Evolutionary conservation across 2,113 vertebrate genomes (phyloP).

Genomic region (Micronisus gabar): DNA sequence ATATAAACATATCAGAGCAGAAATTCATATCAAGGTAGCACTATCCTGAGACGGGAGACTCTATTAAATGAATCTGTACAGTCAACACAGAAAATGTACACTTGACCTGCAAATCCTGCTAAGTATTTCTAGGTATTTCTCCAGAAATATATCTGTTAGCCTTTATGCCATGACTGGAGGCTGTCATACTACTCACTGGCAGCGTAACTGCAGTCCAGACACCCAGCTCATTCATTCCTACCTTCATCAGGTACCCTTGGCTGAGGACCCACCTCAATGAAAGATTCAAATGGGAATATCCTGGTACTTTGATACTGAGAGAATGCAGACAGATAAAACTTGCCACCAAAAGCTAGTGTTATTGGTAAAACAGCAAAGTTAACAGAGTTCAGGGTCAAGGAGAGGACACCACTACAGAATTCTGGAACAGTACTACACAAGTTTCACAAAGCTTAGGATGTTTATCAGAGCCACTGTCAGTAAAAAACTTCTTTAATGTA

Average conservation of each 20-base stretch:
- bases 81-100: neutral
- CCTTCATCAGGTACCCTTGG: neutral
- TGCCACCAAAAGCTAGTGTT: neutral
- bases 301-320: neutral
- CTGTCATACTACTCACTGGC: neutral
- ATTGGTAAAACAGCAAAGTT: neutral
- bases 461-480: neutral
- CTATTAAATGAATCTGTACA: neutral
- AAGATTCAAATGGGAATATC: neutral
- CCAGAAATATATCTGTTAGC: neutral
- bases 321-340: neutral
- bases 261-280: neutral
- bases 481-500: neutral
- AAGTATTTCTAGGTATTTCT: neutral
- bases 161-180: neutral
- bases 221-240: neutral
- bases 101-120: neutral
- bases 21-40: neutral
- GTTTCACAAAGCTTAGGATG: neutral
- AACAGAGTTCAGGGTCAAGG: neutral
- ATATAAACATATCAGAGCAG: fast-evolving
- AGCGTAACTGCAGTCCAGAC: neutral
- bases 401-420: neutral
- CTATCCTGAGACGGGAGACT: neutral
- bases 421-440: neutral